Evolutionary conservation across 2,888 invertebrate species (phyloP), one percentile per base, ranked within the genome.

Genomic region (Ganaspis brasiliensis): DNA sequence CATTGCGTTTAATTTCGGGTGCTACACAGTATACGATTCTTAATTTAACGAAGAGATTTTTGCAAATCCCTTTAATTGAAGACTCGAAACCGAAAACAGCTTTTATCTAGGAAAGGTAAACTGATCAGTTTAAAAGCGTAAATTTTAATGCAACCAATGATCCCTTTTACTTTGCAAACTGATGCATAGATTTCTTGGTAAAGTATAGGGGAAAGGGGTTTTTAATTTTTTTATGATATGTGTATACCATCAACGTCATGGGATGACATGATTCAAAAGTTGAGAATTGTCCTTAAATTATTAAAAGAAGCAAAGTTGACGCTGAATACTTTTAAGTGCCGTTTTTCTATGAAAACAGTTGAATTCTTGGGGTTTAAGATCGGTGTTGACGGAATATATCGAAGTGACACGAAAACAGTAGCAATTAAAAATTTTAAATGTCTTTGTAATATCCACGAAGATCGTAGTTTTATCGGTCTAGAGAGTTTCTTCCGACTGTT

Each of bases 171-270:
- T n/a, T n/a, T n/a, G n/a, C n/a, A n/a, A n/a, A n/a, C n/a, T n/a
- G n/a, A n/a, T n/a, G n/a, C n/a, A n/a, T n/a, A n/a, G n/a, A n/a
- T n/a, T n/a, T n/a, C n/a, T n/a, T n/a, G n/a, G n/a, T 76, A 87
- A 5, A 67, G 75, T 84, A 56, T 73, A 72, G 12, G 74, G 74
- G 26, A 76, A 78, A 10, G 55, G 80, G 8, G 79, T 78, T 1
- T 59, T 84, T 14, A 82, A 79, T n/a, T 88, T 87, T 57, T 35
- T 89, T 9, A 89, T 67, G 88, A 88, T 57, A 72, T 86, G 6
- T 59, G 87, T 1, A 74, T 86, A 0, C 79, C 78, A 9, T 84
- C 80, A 6, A 74, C n/a, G 9, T 61, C 75, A 8, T 86, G 83
- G 79, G 56, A 63, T 0, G 81, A 84, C 12, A 83, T 88, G 73